Percentiles rank a stretch among this genome's conserved stretches.
Conservation (phyloP, 2,113 vertebrate genomes). For the Lonchura striata region DNA sequence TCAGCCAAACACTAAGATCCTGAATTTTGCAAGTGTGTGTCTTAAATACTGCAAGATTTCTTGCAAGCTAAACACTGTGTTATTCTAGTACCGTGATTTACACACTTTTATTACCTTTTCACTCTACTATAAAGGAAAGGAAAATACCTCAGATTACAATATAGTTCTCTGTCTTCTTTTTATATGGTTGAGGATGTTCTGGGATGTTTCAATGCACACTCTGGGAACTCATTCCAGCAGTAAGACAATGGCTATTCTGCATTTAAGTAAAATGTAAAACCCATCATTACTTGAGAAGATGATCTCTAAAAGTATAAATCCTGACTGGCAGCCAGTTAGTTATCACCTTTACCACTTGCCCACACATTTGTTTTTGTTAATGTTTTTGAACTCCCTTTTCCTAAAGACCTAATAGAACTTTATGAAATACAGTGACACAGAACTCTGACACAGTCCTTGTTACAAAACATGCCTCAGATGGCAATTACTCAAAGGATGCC, state of each 20-base stretch:
- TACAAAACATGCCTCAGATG: conserved; percentile 57
- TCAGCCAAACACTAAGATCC: not conserved
- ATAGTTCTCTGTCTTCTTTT: not conserved
- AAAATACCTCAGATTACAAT: not conserved
- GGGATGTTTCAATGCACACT: not conserved
- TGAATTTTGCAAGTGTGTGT: not conserved
- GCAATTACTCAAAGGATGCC: conserved; percentile 72
- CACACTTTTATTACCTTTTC: not conserved
- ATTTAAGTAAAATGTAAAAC: not conserved
- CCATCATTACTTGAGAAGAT: conserved; percentile 31
- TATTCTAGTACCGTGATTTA: not conserved
- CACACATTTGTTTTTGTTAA: conserved; percentile 58
- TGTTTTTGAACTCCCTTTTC: conserved; percentile 57
- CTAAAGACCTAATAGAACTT: conserved; percentile 55
- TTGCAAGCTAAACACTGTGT: fast-evolving
- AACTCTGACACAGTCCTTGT: conserved; percentile 54
- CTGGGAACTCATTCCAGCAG: not conserved
- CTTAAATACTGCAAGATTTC: not conserved
- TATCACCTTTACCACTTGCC: conserved; percentile 53
- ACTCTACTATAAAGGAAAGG: not conserved
- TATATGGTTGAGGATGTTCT: not conserved
- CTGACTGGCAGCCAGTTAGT: conserved; percentile 49
- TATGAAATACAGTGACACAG: conserved; percentile 54
- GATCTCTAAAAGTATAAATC: conserved; percentile 51
- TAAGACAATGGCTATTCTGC: not conserved